phyloP scores from a whole-genome alignment of 2,888 invertebrate species.

The Diadegma fenestrale region DNA sequence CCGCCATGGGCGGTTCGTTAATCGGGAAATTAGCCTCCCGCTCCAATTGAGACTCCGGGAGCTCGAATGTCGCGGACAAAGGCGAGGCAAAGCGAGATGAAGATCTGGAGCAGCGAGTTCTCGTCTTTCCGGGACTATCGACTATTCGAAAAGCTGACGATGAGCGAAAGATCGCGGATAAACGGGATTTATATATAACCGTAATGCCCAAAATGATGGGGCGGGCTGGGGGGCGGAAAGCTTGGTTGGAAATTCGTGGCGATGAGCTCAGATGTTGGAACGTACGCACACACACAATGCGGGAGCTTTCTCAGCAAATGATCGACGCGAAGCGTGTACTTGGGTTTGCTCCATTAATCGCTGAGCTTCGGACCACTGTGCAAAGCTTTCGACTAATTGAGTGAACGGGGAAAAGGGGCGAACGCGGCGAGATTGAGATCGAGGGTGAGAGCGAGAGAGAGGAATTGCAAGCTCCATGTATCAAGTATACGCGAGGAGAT shows the following conservation, averaged over 20 bases:
- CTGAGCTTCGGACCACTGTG: constrained; percentile 30
- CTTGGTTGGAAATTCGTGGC: constrained; percentile 17
- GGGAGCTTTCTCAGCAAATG: constrained; percentile 28
- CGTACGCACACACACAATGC: constrained; percentile 54
- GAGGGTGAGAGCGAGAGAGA: neutral
- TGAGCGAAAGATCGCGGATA: constrained; percentile 40
- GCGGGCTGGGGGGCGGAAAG: neutral
- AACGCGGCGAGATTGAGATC: neutral
- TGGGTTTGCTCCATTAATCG: constrained; percentile 61
- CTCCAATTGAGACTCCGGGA: constrained; percentile 58
- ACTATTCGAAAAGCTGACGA: constrained; percentile 13
- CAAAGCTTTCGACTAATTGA: constrained; percentile 57
- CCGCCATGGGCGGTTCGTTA: constrained; percentile 60
- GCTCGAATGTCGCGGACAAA: constrained; percentile 12
- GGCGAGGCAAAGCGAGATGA: constrained; percentile 10
- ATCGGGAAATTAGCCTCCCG: constrained; percentile 64
- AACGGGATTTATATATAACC: neutral
- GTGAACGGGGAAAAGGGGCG: constrained; percentile 29
- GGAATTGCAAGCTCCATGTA: constrained; percentile 20
- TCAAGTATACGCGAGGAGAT: constrained; percentile 12
- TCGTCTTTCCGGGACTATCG: constrained; percentile 16
- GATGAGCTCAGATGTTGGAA: constrained; percentile 53
- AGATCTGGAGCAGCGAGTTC: constrained; percentile 15
- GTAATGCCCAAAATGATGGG: neutral
- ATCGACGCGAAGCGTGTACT: constrained; percentile 11